Evolutionary conservation across 2,797 vertebrate species (phyloP), one percentile per base, ranked within the genome.

Genomic region (Mycteria americana): DNA sequence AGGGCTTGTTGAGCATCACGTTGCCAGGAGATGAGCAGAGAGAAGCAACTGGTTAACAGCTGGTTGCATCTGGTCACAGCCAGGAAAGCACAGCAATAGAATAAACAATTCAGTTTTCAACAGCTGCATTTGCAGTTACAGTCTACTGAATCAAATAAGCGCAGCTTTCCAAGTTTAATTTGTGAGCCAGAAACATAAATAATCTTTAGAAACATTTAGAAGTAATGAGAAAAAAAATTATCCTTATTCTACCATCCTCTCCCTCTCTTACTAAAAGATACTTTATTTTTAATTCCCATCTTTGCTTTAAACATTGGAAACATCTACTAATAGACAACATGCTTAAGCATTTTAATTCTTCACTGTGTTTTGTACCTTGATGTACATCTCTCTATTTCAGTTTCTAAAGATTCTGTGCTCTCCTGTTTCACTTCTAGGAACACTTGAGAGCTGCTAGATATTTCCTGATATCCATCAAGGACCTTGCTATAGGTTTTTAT

Each of bases 21-120:
- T 95, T 95, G 89, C 93, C 87, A 89, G 88, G 85, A 92, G 89
- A 97, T 85, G 80, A 94, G 77, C 56, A 62, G 85, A 91, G 59
- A 89, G 74, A 91, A 94, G 63, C 80, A 94, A 97, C 97, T 96
- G 95, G 92, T 96, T 97, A 96, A 96, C 98, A 98, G 98, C 97
- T 98, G 98, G 96, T 92, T 96, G 89, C 98, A 98, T 97, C 97
- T 97, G 98, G 97, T 96, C 86, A 96, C 92, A 94, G 95, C 93
- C 78, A 92, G 94, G 80, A 96, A 85, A 88, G 69, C 91, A 76
- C 45, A 84, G 85, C 62, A 81, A 43, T 37, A 81, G 96, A 94
- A 92, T 94, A 96, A 96, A 96, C 96, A 94, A 89, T 85, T 90
- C 80, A 0, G 11, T 93, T 90, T 90, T 90, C 94, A 89, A 85